phyloP scores from a whole-genome alignment of 2,888 invertebrate species.

The Tenthredo scrophulariae region DNA sequence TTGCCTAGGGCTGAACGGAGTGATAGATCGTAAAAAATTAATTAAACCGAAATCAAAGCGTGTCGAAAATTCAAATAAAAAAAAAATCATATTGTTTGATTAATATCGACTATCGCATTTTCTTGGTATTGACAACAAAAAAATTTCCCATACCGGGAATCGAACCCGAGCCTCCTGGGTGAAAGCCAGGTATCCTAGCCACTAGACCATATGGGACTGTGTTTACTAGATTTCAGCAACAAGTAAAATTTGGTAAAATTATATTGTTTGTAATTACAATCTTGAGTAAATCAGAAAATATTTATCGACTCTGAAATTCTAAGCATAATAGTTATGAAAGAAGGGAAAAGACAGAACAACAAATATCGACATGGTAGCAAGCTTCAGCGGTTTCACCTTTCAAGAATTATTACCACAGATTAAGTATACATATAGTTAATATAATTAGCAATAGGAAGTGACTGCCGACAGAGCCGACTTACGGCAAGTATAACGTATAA shows the following conservation, averaged over 20 bases:
- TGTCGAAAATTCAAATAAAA: not conserved
- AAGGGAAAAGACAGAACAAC: not conserved
- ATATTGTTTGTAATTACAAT: not conserved
- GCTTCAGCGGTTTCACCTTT: not conserved
- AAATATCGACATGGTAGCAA: not conserved
- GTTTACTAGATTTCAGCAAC: not conserved
- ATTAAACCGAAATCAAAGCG: not conserved
- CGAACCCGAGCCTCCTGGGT: constrained; percentile 51
- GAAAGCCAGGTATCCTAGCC: constrained; percentile 61
- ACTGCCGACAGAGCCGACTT: not conserved
- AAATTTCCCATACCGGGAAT: constrained; percentile 44
- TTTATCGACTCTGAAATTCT: not conserved
- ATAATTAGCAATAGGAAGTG: constrained; percentile 21
- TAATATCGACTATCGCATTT: not conserved
- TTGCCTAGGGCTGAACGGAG: not conserved
- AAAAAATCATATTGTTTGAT: not conserved
- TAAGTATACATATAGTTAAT: not conserved
- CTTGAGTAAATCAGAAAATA: not conserved
- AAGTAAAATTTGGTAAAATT: not conserved
- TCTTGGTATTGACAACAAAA: not conserved
- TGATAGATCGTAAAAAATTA: not conserved
- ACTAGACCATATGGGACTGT: constrained; percentile 60
- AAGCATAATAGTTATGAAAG: not conserved
- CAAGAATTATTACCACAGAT: constrained; percentile 2
- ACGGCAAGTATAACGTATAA: not conserved